phyloP scores from a whole-genome alignment of 2,797 vertebrate species.

The Eurystomus glaucurus region DNA sequence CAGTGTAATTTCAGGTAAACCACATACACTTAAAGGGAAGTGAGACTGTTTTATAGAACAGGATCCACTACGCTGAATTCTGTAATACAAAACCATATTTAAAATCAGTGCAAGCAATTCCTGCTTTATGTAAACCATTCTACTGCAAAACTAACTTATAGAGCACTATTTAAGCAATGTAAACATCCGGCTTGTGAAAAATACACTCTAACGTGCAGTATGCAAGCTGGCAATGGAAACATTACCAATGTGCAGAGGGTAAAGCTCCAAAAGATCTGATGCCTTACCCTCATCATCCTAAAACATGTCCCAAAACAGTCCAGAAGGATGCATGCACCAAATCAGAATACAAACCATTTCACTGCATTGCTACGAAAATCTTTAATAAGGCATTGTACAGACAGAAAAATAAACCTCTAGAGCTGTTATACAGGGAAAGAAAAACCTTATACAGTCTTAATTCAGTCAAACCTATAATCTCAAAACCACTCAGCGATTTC shows the following conservation, averaged over 20 bases:
- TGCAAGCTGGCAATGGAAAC: neutral
- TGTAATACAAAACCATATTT: neutral
- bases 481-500: conserved; percentile 32
- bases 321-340: neutral
- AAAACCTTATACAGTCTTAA: neutral
- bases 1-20: neutral
- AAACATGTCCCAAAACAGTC: neutral
- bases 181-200: neutral
- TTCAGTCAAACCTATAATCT: conserved; percentile 23
- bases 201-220: neutral
- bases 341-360: neutral
- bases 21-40: neutral
- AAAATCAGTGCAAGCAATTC: neutral
- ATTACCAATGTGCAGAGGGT: neutral
- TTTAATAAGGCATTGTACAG: neutral
- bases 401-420: conserved; percentile 24
- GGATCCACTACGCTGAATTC: neutral
- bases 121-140: neutral
- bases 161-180: neutral
- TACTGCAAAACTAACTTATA: neutral
- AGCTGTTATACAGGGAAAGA: neutral
- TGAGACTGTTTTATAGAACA: neutral
- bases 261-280: neutral
- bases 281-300: neutral
- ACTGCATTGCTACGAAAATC: neutral